phyloP scores from a whole-genome alignment of 1,140 invertebrate genomes.

The Coenobita brevimanus region DNA sequence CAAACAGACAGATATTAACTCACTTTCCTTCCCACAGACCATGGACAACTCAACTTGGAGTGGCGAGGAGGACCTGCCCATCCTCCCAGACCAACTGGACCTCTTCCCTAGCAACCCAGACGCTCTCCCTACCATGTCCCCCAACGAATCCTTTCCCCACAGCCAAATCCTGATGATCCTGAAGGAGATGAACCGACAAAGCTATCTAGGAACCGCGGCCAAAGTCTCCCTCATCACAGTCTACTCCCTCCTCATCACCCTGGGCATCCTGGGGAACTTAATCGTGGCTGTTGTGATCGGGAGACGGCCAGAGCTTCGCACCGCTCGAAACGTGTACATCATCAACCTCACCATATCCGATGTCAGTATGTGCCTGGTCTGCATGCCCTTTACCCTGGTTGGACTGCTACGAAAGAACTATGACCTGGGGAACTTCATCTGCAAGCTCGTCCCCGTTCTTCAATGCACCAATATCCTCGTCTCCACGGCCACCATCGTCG shows the following conservation, averaged over 20 bases:
- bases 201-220: conserved; percentile 62
- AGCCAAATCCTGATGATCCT: conserved; percentile 23
- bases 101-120: neutral
- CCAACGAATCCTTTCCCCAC: neutral
- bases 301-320: conserved; percentile 74
- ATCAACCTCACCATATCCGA: conserved; percentile 79
- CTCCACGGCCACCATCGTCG: conserved; percentile 78
- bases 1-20: no score
- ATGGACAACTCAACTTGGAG: no score
- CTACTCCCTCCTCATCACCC: conserved; percentile 73
- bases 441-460: conserved; percentile 77
- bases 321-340: conserved; percentile 79
- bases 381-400: conserved; percentile 78
- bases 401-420: conserved; percentile 72
- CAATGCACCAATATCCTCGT: conserved; percentile 80
- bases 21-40: no score
- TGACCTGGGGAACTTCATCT: conserved; percentile 75
- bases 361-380: conserved; percentile 77
- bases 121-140: neutral
- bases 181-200: conserved; percentile 36
- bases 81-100: neutral
- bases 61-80: no score
- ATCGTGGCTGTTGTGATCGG: conserved; percentile 74
- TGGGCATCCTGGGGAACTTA: conserved; percentile 74
- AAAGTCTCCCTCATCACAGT: conserved; percentile 72